Evolutionary conservation across 2,888 invertebrate genomes (phyloP), one percentile per base, ranked within the genome.

Genomic region (Platycheirus albimanus): DNA sequence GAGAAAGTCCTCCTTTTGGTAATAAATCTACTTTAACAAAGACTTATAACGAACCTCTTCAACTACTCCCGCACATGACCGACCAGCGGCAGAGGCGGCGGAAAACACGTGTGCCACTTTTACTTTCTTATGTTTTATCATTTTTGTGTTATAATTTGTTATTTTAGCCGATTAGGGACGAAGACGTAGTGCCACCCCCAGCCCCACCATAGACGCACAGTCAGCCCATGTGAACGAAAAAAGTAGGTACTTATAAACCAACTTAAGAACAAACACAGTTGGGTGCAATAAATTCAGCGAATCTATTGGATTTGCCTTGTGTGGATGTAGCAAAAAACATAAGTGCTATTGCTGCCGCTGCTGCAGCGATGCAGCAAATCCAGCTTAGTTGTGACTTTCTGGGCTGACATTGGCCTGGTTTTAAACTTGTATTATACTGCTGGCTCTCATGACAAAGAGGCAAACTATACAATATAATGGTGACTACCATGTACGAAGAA

Each of bases 281-380:
- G 80, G 61, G 81, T 76, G 52, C 80, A 66, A 80, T 80, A 80
- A 80, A 71, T 80, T 71, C 58, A 80, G 51, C 30, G 66, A 71
- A 81, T 81, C 81, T 67, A 81, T 81, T 76, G 81, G 71, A 81
- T 71, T 76, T 71, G 36, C 69, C 49, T 64, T 80, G 74, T 63
- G 74, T 63, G 58, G 51, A 49, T 58, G 76, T 41, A 43, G 30
- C n/a, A 30, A 43, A 63, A 54, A 38, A 33, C 54, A 64, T 13
- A 66, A 71, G 52, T 38, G 49, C n/a, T 54, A 17, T 61, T 54
- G 20, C 8, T 33, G 13, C 13, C 38, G 13, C n/a, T 54, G 19
- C 66, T 54, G 20, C 8, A 17, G 13, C 13, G 36, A 10, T 38
- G 38, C 52, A 51, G 19, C 38, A 24, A 52, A 70, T 70, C 33